Conservation (phyloP, 2,797 vertebrate species). For the Pogoniulus pusillus region DNA sequence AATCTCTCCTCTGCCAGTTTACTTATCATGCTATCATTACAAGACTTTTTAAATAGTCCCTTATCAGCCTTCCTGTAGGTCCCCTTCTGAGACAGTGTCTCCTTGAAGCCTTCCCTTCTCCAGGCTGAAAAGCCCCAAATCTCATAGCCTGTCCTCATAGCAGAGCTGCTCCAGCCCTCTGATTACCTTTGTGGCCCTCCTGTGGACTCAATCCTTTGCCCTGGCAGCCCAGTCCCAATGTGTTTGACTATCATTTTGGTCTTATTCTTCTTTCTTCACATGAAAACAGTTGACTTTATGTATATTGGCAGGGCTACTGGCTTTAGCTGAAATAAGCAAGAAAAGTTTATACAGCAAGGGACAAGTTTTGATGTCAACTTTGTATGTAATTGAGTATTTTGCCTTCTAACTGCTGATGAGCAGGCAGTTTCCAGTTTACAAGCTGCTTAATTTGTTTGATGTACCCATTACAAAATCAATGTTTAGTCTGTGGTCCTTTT, state of each 20-base stretch:
- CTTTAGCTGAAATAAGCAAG: background rate
- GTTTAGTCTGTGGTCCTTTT: slow-evolving; percentile 2
- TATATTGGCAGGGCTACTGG: background rate
- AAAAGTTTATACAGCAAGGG: background rate
- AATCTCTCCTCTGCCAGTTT: no score
- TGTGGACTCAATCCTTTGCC: background rate
- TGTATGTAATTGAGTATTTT: background rate
- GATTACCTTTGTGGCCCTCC: no score
- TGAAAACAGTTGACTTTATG: background rate
- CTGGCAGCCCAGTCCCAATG: background rate
- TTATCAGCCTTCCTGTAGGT: no score
- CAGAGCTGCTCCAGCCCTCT: no score
- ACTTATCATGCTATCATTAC: no score
- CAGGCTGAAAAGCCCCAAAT: no score
- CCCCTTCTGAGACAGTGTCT: no score
- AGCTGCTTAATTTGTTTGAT: slow-evolving; percentile 1
- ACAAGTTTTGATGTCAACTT: background rate
- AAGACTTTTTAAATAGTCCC: no score
- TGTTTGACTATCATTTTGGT: background rate
- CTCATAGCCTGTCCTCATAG: no score
- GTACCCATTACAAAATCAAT: background rate
- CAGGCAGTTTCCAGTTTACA: background rate
- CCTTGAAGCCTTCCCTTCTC: no score
- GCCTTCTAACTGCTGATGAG: background rate
- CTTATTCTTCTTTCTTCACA: background rate